Percentiles rank a stretch among this genome's conserved stretches.
Evolutionary conservation across 2,113 vertebrate species (phyloP).

Genomic region (Potamarius usumacintae): DNA sequence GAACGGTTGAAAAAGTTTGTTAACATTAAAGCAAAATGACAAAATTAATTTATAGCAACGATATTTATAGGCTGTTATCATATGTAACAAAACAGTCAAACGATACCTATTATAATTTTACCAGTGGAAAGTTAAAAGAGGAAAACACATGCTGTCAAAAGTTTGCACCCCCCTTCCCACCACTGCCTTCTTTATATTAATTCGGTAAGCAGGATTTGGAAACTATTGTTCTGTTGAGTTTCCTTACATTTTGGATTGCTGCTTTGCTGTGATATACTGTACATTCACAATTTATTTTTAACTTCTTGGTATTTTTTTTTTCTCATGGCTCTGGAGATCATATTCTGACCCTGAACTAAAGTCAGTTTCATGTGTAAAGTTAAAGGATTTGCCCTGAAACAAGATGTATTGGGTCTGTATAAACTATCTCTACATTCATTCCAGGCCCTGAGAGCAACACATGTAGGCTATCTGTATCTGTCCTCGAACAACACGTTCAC

Average conservation of each 20-base stretch:
- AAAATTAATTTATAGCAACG: neutral
- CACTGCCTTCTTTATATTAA: neutral
- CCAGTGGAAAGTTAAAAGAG: neutral
- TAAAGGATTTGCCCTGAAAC: conserved; percentile 30
- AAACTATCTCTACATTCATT: conserved; percentile 42
- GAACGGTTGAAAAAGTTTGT: neutral
- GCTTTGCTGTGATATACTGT: neutral
- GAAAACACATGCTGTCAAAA: neutral
- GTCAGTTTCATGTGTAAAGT: neutral
- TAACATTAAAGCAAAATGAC: neutral
- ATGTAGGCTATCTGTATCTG: conserved; percentile 9
- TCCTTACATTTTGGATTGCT: too few species aligned
- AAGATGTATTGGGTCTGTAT: neutral
- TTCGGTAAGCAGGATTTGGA: too few species aligned
- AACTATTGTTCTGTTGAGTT: too few species aligned
- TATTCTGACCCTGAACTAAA: neutral
- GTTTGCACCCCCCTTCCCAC: neutral
- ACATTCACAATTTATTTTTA: neutral
- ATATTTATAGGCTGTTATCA: neutral
- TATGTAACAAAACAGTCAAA: neutral
- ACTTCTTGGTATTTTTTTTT: neutral
- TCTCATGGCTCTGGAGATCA: neutral
- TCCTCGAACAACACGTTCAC: conserved; percentile 16
- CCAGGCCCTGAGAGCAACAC: neutral
- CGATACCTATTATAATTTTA: neutral